phyloP scores from a whole-genome alignment of 2,113 vertebrate species.

The Pachypanchax playfairii region DNA sequence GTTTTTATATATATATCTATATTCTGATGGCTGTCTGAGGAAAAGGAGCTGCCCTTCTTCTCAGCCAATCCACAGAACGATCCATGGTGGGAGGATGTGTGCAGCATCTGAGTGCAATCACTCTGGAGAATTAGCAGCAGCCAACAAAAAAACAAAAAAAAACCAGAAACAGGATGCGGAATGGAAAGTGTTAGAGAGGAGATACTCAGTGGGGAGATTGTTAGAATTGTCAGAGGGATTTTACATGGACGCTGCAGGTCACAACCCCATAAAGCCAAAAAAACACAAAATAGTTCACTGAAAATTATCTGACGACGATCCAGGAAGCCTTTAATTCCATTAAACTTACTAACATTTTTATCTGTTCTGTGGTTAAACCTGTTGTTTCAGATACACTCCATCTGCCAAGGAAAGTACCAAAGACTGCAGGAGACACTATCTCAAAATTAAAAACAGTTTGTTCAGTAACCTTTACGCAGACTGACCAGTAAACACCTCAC shows the following conservation, averaged over 20 bases:
- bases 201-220: too few species aligned
- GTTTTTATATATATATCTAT: too few species aligned
- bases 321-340: too few species aligned
- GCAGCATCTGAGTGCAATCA: constrained; percentile 62
- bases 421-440: background rate
- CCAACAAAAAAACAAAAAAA: too few species aligned
- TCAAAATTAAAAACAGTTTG: constrained; percentile 47
- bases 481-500: constrained; percentile 69
- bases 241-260: constrained; percentile 34
- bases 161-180: constrained; percentile 1
- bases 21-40: too few species aligned
- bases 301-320: too few species aligned
- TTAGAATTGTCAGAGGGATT: constrained; percentile 28
- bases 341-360: too few species aligned
- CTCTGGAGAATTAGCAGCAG: background rate
- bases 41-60: constrained; percentile 13
- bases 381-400: too few species aligned
- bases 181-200: constrained; percentile 15
- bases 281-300: too few species aligned
- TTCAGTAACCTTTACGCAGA: constrained; percentile 52
- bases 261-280: background rate
- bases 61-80: constrained; percentile 64
- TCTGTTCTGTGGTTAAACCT: too few species aligned
- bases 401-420: background rate
- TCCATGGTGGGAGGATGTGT: constrained; percentile 35